phyloP scores from a whole-genome alignment of 2,888 invertebrate genomes.

The Hydraecia micacea region DNA sequence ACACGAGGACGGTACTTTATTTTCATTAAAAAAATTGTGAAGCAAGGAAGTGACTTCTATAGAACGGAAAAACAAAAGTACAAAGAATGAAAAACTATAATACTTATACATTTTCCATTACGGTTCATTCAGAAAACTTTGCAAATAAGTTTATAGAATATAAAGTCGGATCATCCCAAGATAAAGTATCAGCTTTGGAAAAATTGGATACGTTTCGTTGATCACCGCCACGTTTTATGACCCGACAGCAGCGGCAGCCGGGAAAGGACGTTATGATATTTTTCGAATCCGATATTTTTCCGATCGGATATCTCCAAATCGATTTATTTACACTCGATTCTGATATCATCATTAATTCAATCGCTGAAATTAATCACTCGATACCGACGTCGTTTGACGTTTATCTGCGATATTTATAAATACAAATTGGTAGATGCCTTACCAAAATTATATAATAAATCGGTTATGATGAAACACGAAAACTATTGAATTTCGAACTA shows the following conservation, averaged over 20 bases:
- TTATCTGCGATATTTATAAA: not conserved
- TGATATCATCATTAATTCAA: slow-evolving; percentile 17
- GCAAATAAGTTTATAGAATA: not conserved
- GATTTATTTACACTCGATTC: slow-evolving; percentile 18
- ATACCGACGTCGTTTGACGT: not conserved
- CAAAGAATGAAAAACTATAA: not conserved
- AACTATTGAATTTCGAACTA: no score
- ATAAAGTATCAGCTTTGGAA: slow-evolving; percentile 12
- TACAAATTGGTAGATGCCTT: not conserved
- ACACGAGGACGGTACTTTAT: not conserved
- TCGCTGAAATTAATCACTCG: slow-evolving; percentile 11
- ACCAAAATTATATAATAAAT: not conserved
- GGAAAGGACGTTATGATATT: slow-evolving; percentile 22
- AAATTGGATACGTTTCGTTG: slow-evolving; percentile 15
- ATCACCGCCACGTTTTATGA: slow-evolving; percentile 27
- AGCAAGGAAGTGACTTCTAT: not conserved
- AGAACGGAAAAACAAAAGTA: not conserved
- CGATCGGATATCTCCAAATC: slow-evolving; percentile 34
- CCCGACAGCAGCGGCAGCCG: slow-evolving; percentile 14
- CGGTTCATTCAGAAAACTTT: not conserved
- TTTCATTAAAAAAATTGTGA: not conserved
- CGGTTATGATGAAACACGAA: not conserved
- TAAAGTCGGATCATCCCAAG: not conserved
- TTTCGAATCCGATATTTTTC: slow-evolving; percentile 26
- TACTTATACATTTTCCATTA: not conserved